Conservation (phyloP, 2,797 vertebrate species). For the Oryzias dopingdopingensis region DNA sequence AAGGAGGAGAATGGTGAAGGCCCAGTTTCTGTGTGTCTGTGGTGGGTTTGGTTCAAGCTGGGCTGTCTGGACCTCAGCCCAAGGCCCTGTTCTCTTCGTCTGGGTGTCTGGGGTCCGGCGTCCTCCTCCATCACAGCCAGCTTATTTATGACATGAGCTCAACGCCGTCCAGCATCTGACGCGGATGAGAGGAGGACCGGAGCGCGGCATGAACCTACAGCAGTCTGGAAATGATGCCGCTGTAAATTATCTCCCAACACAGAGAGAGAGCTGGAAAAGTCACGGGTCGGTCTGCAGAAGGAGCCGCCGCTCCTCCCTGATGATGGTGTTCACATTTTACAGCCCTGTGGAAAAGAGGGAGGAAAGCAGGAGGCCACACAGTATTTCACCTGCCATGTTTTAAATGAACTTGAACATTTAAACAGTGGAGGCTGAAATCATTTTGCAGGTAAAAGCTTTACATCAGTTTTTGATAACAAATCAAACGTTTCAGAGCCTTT, state of each 20-base stretch:
- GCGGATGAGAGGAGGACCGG: constrained; percentile 30
- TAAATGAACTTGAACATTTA: too few relatives aligned
- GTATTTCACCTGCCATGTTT: background rate
- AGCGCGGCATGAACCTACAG: constrained; percentile 17
- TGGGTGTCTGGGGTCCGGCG: constrained; percentile 51
- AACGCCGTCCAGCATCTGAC: constrained; percentile 41
- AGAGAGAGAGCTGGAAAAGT: constrained; percentile 63
- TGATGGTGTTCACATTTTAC: constrained; percentile 15
- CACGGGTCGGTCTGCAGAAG: constrained; percentile 37
- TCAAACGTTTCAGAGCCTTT: too few relatives aligned
- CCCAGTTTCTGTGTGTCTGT: constrained; percentile 18
- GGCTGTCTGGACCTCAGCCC: constrained; percentile 50
- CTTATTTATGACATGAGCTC: constrained; percentile 69
- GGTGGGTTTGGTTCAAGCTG: constrained; percentile 34
- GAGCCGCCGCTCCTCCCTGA: constrained; percentile 21
- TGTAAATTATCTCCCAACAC: constrained; percentile 23
- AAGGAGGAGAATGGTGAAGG: constrained; percentile 45
- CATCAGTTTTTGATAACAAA: too few relatives aligned
- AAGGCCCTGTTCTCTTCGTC: constrained; percentile 38
- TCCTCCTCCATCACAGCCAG: constrained; percentile 56
- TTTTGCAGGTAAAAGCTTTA: too few relatives aligned
- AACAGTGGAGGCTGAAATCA: too few relatives aligned
- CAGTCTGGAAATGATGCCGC: constrained; percentile 32
- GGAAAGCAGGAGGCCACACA: background rate
- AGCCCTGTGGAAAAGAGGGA: constrained; percentile 13